A percentile compares a stretch with the other conserved stretches of the same genome.
Evolutionary conservation across 2,888 invertebrate genomes (phyloP).

Genomic region (Entomobrya proxima): DNA sequence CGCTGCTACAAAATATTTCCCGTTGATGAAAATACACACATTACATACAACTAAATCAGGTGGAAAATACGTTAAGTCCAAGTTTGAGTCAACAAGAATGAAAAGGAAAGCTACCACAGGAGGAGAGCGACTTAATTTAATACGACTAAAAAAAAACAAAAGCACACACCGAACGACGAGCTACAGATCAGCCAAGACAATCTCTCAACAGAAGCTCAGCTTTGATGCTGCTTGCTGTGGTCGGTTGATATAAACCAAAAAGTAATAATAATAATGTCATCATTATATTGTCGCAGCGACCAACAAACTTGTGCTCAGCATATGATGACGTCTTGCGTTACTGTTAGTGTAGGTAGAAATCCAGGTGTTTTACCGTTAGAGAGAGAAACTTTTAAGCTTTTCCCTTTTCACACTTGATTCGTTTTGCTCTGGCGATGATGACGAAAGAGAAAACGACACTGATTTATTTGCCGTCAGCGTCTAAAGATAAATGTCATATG

Average conservation of each 20-base stretch:
- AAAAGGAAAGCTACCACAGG: conserved; percentile 34
- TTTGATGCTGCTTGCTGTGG: too few relatives aligned
- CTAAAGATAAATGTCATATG: conserved; percentile 57
- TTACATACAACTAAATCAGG: neutral
- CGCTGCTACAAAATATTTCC: too few relatives aligned
- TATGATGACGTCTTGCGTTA: neutral
- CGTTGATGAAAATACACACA: neutral
- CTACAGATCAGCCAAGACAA: neutral
- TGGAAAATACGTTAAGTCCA: neutral
- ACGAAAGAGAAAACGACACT: conserved; percentile 11
- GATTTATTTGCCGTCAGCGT: conserved; percentile 56
- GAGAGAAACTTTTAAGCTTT: neutral
- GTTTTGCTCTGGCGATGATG: conserved; percentile 7
- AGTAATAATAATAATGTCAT: conserved; percentile 38
- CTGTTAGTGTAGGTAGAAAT: neutral
- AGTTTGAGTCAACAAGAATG: conserved; percentile 3
- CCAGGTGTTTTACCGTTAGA: neutral
- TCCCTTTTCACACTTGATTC: too few relatives aligned
- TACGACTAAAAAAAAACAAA: conserved; percentile 32
- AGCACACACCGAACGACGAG: too few relatives aligned
- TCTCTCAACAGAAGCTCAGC: neutral
- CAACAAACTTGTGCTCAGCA: neutral
- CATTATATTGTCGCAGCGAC: conserved; percentile 20
- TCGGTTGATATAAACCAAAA: conserved; percentile 6
- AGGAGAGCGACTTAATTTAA: conserved; percentile 56